phyloP scores from a whole-genome alignment of 2,113 vertebrate genomes.

The Apaloderma vittatum region DNA sequence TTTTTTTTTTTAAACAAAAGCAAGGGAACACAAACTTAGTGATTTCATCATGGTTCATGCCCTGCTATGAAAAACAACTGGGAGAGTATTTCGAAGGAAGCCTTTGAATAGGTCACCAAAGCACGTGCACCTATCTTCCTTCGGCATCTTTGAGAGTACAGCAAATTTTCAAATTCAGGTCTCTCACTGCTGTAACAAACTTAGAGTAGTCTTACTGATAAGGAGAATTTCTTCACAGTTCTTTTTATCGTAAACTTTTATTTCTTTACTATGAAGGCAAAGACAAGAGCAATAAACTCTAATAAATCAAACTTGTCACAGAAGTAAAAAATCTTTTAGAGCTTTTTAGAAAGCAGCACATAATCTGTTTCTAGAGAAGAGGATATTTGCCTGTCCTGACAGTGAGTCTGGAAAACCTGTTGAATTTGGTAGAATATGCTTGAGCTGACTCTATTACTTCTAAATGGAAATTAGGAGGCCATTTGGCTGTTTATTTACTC shows the following conservation, averaged over 20 bases:
- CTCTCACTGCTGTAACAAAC: background rate
- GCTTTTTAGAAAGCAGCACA: constrained; percentile 52
- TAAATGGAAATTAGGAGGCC: constrained; percentile 9
- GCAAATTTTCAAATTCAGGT: background rate
- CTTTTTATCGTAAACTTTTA: constrained; percentile 10
- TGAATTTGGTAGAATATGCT: background rate
- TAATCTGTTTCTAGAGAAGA: constrained; percentile 28
- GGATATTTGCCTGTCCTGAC: constrained; percentile 37
- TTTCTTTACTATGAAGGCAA: constrained; percentile 21
- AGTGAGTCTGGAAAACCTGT: constrained; percentile 24
- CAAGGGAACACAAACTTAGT: constrained; percentile 2
- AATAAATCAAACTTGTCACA: constrained; percentile 25
- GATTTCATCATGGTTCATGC: constrained; percentile 53
- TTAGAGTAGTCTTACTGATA: background rate
- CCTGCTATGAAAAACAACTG: constrained; percentile 48
- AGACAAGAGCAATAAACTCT: constrained; percentile 21
- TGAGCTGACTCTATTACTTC: background rate
- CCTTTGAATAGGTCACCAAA: background rate
- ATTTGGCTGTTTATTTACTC: constrained; percentile 8
- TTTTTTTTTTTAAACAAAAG: constrained; percentile 42
- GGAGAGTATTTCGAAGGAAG: constrained; percentile 26
- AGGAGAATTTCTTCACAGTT: background rate
- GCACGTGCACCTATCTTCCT: background rate
- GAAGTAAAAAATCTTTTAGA: constrained; percentile 44
- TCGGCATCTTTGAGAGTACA: accelerated